Base-by-base conservation (phyloP, 2,888 invertebrate species). In the Esperia sulphurella region DNA sequence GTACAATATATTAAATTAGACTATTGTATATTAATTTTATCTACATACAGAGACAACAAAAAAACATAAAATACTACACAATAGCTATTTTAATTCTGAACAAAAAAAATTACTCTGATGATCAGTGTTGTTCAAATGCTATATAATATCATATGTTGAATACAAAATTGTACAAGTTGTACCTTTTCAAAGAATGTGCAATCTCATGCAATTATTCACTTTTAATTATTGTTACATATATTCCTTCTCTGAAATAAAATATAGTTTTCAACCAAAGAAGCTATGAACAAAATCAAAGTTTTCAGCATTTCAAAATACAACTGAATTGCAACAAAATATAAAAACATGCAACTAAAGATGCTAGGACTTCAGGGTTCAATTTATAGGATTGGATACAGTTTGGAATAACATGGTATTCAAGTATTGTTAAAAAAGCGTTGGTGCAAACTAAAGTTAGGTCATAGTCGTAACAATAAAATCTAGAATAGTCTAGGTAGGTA, bases 201-300 rank as follows among this genome's bases (percentile, higher is more conserved):
- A 52, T 50, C 48, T 54, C 58, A 59, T 61, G 56, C 54, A 68
- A 54, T 61, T 74, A 72, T 58, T 83, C 75, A 64, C 61, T 63
- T 71, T 73, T 81, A 58, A 83, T 74, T 69, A 87, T 83, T 72
- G 68, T 58, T 56, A 87, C 57, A 51, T 78, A 63, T 67, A 85
- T 79, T 63, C 88, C 88, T 70, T 79, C 55, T 60, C 85, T 85
- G 85, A 75, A 85, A 85, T 68, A 58, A 57, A 67, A 65, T 60
- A 49, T 29, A 41, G 10, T 35, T 35, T 46, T 38, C 21, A 29
- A 41, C 14, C 14, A 51, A 37, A 35, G 35, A 51, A 39, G 9
- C 47, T 45, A 48, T 21, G 43, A 35, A 40, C 13, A 37, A 7
- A 33, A 33, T 30, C 14, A 29, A 44, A 50, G 31, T 46, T 52